Conservation (phyloP, 2,113 vertebrate genomes). For the Siniperca chuatsi region DNA sequence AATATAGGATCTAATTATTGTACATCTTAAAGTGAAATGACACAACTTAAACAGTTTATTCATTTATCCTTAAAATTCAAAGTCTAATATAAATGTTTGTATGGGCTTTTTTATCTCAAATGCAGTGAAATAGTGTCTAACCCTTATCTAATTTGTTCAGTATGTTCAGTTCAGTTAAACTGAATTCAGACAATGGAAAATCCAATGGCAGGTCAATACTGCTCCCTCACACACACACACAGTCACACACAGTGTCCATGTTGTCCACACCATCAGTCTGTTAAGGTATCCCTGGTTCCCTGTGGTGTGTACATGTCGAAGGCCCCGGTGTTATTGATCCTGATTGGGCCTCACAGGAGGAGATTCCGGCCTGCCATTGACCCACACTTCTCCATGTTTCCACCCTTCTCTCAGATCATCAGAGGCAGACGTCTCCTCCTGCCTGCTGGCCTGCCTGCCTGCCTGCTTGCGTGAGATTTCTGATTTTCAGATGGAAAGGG, state of each 20-base stretch:
- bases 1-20: background rate
- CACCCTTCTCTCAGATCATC: constrained; percentile 78
- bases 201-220: constrained; percentile 32
- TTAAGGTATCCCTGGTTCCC: constrained; percentile 60
- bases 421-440: constrained; percentile 71
- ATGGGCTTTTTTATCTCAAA: background rate
- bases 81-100: background rate
- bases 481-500: constrained; percentile 77
- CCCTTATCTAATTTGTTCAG: constrained; percentile 30
- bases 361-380: constrained; percentile 82
- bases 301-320: constrained; percentile 67
- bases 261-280: constrained; percentile 63
- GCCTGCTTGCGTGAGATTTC: constrained; percentile 66
- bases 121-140: background rate
- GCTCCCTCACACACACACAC: constrained; percentile 26
- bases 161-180: background rate
- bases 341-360: constrained; percentile 85
- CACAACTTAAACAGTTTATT: background rate
- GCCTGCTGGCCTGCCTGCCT: constrained; percentile 40
- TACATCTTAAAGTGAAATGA: background rate
- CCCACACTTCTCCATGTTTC: constrained; percentile 79
- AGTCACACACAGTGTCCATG: constrained; percentile 39
- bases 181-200: constrained; percentile 43
- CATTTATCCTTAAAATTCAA: background rate
- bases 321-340: constrained; percentile 80